These are phyloP conservation scores for Clarias fuscus DNA, from an alignment of 2,797 vertebrate species.

Conservation along the genomic window DNA sequence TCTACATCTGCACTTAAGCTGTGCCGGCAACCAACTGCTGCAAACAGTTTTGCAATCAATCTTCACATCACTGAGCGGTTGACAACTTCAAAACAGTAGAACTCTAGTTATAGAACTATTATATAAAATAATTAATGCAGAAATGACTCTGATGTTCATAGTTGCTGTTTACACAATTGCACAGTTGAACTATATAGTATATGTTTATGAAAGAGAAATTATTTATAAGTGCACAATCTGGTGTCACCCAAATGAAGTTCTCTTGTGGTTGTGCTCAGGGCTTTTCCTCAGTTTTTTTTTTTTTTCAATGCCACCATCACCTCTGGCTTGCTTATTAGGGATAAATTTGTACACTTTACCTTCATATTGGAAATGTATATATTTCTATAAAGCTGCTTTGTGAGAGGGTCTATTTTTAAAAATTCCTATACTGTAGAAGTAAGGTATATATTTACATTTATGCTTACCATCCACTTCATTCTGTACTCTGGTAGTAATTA, in stretches of 20 bases:
- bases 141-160: background rate
- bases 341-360: background rate
- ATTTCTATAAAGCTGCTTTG: background rate
- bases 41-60: background rate
- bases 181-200: background rate
- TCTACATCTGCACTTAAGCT: too few relatives aligned
- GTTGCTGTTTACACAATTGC: background rate
- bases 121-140: background rate
- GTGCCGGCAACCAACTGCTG: background rate
- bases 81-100: background rate
- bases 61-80: background rate
- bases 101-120: background rate
- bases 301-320: too few relatives aligned
- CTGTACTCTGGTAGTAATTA: too few relatives aligned
- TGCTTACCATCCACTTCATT: too few relatives aligned
- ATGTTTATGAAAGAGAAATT: background rate
- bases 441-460: background rate
- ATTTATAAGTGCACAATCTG: background rate
- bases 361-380: background rate
- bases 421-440: background rate
- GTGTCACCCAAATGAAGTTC: background rate
- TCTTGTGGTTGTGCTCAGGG: background rate
- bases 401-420: background rate
- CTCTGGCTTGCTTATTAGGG: background rate
- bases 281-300: too few relatives aligned